Evolutionary conservation across 2,113 vertebrate genomes (phyloP).

Genomic region (Cervus canadensis): DNA sequence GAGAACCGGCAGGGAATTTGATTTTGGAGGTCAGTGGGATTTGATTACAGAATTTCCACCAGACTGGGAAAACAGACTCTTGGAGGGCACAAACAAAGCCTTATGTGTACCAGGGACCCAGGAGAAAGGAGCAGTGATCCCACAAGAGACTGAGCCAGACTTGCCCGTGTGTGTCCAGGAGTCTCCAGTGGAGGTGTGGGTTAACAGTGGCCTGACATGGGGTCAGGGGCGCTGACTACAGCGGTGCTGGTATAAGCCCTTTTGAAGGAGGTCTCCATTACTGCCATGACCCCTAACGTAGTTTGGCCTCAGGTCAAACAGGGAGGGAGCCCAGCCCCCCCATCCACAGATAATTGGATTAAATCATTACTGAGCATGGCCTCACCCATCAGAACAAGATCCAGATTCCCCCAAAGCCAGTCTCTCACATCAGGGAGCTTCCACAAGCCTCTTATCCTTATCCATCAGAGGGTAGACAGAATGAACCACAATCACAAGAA

Average conservation of each 20-base stretch:
- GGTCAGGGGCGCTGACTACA: not conserved
- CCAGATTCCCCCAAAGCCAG: not conserved
- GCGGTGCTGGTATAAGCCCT: not conserved
- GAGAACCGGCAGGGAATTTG: not conserved
- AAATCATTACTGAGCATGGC: not conserved
- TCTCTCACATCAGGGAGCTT: not conserved
- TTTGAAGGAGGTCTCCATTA: not conserved
- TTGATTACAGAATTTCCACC: not conserved
- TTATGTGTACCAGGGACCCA: not conserved
- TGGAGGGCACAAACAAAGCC: not conserved
- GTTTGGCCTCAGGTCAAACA: not conserved
- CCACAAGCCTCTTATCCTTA: not conserved
- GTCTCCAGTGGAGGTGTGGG: rapidly evolving
- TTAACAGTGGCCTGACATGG: not conserved
- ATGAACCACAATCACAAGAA: not conserved
- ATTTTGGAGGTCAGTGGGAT: not conserved
- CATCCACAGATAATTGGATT: not conserved
- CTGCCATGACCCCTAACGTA: not conserved
- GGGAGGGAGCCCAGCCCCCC: not conserved
- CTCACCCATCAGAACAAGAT: not conserved
- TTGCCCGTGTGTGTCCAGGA: not conserved
- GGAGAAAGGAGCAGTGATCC: not conserved
- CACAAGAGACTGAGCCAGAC: not conserved
- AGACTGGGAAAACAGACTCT: not conserved
- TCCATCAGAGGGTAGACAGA: not conserved